Conservation (phyloP, 64 coral and sea anemone genomes). For the Cladopsammia gracilis region DNA sequence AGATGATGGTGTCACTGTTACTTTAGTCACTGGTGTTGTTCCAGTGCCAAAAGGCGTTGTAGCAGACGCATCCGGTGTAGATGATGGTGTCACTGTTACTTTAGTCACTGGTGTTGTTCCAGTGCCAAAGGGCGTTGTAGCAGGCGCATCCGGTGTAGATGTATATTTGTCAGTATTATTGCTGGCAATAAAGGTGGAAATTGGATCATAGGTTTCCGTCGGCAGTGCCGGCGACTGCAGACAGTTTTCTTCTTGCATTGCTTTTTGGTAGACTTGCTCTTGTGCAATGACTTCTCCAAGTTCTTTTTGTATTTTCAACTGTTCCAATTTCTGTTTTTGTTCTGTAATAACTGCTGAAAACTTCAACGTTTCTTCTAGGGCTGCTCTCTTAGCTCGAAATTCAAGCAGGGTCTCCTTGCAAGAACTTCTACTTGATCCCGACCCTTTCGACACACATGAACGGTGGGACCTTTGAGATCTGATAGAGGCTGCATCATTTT, state of each 20-base stretch:
- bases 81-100: too few species aligned
- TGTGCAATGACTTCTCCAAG: conserved; percentile 55
- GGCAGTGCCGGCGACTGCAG: conserved; percentile 1
- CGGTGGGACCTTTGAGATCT: conserved; percentile 16
- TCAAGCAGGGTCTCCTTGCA: conserved; percentile 71
- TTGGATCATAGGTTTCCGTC: neutral
- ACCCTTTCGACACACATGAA: conserved; percentile 9
- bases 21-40: neutral
- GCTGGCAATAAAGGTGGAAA: neutral
- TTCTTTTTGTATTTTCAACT: conserved; percentile 71
- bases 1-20: neutral
- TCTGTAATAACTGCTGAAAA: conserved; percentile 65
- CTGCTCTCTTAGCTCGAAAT: conserved; percentile 67
- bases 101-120: neutral
- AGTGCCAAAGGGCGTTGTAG: neutral
- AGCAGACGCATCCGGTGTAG: neutral
- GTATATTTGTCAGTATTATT: neutral
- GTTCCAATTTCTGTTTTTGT: conserved; percentile 70
- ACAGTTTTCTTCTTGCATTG: conserved; percentile 19
- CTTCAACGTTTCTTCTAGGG: conserved; percentile 75
- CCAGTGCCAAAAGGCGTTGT: neutral
- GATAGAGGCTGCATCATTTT: conserved; percentile 37
- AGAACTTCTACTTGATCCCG: conserved; percentile 30
- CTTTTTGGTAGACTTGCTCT: conserved; percentile 66
- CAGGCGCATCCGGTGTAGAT: neutral